phyloP scores from a whole-genome alignment of 2,113 vertebrate genomes.

The Sorex araneus region DNA sequence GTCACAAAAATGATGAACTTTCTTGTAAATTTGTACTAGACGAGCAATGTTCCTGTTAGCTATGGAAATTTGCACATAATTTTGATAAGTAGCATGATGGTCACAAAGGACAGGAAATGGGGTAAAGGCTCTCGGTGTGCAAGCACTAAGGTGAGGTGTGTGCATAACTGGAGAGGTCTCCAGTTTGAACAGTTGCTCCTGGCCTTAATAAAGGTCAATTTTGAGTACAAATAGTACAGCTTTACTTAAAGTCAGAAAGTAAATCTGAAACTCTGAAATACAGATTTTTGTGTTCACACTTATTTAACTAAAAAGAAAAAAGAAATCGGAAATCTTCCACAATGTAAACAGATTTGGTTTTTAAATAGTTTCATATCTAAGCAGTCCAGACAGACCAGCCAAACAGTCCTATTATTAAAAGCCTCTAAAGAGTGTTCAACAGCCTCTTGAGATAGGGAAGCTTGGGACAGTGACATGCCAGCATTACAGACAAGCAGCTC shows the following conservation, averaged over 20 bases:
- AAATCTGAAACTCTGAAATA: slow-evolving; percentile 55
- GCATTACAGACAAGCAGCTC: background rate
- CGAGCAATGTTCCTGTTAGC: slow-evolving; percentile 32
- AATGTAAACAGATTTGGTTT: slow-evolving; percentile 17
- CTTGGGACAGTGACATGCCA: background rate
- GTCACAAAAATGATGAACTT: slow-evolving; percentile 71
- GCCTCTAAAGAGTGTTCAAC: slow-evolving; percentile 4
- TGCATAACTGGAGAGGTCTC: background rate
- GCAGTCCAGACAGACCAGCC: slow-evolving; percentile 51
- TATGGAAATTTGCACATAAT: slow-evolving; percentile 54
- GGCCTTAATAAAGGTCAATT: slow-evolving; percentile 34
- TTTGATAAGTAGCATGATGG: background rate
- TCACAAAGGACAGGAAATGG: slow-evolving; percentile 52
- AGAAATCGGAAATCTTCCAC: slow-evolving; percentile 43
- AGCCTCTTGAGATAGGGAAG: slow-evolving; percentile 8
- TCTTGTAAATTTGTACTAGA: slow-evolving; percentile 39
- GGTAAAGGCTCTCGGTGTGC: background rate
- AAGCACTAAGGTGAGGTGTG: slow-evolving; percentile 55
- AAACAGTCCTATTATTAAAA: slow-evolving; percentile 64
- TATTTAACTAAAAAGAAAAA: slow-evolving; percentile 30
- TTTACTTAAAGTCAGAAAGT: slow-evolving; percentile 50
- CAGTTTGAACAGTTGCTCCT: slow-evolving; percentile 8
- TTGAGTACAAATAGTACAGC: slow-evolving; percentile 15
- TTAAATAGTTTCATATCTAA: slow-evolving; percentile 53
- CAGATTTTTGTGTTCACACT: slow-evolving; percentile 52